Percentiles rank a stretch among this genome's conserved stretches.
phyloP scores from a whole-genome alignment of 2,113 vertebrate species.

The Cyanoderma ruficeps region DNA sequence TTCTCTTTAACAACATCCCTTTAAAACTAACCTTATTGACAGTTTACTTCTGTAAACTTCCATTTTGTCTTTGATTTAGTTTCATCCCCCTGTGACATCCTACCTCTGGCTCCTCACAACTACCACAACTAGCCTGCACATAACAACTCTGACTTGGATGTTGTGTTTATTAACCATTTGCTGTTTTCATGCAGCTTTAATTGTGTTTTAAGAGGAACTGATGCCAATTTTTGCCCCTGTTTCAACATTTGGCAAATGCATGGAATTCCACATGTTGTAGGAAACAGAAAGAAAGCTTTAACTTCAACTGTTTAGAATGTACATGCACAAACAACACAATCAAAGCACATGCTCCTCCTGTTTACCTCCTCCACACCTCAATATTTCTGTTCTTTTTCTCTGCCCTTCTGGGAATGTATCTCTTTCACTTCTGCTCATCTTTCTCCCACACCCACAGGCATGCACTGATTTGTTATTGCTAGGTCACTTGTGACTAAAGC shows the following conservation, averaged over 20 bases:
- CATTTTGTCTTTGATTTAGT: neutral
- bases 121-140: neutral
- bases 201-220: neutral
- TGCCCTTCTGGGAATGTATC: neutral
- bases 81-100: neutral
- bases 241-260: neutral
- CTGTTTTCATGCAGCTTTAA: neutral
- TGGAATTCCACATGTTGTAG: neutral
- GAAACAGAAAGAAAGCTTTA: slow-evolving; percentile 26
- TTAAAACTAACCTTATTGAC: slow-evolving; percentile 5
- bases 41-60: neutral
- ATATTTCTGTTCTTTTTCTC: slow-evolving; percentile 7
- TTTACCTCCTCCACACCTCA: slow-evolving; percentile 16
- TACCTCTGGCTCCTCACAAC: neutral
- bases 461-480: slow-evolving; percentile 53
- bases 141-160: neutral
- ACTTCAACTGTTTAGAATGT: neutral
- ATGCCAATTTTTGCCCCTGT: slow-evolving; percentile 7
- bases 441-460: slow-evolving; percentile 35
- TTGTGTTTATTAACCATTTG: neutral
- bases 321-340: neutral
- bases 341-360: neutral
- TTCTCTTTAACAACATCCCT: slow-evolving; percentile 5
- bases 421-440: neutral
- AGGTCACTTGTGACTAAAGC: slow-evolving; percentile 50